These are phyloP conservation scores for Campoplex nolae DNA, from an alignment of 2,888 invertebrate genomes.

Conservation along the genomic window DNA sequence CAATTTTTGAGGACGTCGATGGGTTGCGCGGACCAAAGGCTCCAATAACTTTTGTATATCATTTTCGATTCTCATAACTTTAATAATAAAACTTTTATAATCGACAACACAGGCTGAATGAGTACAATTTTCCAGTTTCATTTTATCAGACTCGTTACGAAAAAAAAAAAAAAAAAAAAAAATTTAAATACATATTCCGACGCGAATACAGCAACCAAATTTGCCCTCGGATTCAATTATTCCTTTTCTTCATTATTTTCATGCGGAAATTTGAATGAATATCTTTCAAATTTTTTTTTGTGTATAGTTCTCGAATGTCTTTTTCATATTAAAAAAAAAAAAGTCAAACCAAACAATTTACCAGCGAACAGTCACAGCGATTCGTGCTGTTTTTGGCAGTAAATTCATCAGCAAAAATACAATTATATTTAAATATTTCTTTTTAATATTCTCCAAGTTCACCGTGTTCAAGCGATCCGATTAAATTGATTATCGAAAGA, in stretches of 20 bases:
- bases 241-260: not conserved
- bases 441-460: not conserved
- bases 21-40: slow-evolving; percentile 52
- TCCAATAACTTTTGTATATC: slow-evolving; percentile 66
- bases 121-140: slow-evolving; percentile 13
- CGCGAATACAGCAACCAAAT: not conserved
- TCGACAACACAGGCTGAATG: slow-evolving; percentile 5
- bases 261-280: not conserved
- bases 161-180: slow-evolving; percentile 33
- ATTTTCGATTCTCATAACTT: slow-evolving; percentile 69
- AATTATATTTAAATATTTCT: not conserved
- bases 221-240: not conserved
- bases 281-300: not conserved
- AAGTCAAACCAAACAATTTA: not conserved
- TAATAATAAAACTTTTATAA: slow-evolving; percentile 12
- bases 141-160: not conserved
- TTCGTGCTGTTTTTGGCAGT: not conserved
- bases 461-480: not conserved
- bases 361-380: not conserved
- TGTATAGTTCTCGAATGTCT: not conserved
- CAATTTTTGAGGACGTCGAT: slow-evolving; percentile 44
- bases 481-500: not conserved
- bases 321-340: not conserved
- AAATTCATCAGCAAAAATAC: slow-evolving; percentile 13
- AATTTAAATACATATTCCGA: slow-evolving; percentile 9